Evolutionary conservation across 2,888 invertebrate species (phyloP), one percentile per base, ranked within the genome.

Genomic region (Agrochola circellaris): DNA sequence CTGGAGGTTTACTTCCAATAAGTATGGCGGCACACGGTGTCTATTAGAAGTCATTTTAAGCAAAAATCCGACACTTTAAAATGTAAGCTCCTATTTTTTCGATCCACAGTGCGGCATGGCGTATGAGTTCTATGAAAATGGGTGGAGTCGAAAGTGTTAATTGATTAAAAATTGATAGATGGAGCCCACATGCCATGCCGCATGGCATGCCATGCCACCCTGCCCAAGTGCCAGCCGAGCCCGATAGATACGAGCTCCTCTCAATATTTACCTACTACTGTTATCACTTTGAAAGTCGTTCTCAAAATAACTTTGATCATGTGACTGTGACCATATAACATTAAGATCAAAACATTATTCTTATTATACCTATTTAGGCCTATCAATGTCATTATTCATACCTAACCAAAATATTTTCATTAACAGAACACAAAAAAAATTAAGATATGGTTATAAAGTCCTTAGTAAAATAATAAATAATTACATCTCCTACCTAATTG

Each of bases 231-330:
- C n/a, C 42, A n/a, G 17, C 9, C n/a, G 45, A 26, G 13, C 26
- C 13, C 20, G 13, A 20, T 45, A 26, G 6, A 20, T 26, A 38
- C 17, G 11, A 42, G 13, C 17, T 9, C 34, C 26, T 69, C 38
- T 20, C 54, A n/a, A 38, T 54, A 26, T 1, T 8, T 56, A 34
- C 23, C 51, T 56, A n/a, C 38, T 26, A 26, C 26, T 38, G 51
- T 69, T 73, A 71, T 56, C 72, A n/a, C 11, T 42, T 42, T 73
- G 13, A n/a, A 71, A 66, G 17, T 45, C 65, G n/a, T 23, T 11
- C 34, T 48, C 30, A 66, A 34, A 71, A 66, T 65, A 71, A 34
- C 30, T 45, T 65, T 45, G 17, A 7, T 48, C 13, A 66, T 48
- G 45, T 26, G 9, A 23, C 62, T 45, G 26, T 20, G 13, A 34